These are phyloP conservation scores for Dryococelus australis DNA, from an alignment of 2,888 invertebrate genomes.

Conservation along the genomic window DNA sequence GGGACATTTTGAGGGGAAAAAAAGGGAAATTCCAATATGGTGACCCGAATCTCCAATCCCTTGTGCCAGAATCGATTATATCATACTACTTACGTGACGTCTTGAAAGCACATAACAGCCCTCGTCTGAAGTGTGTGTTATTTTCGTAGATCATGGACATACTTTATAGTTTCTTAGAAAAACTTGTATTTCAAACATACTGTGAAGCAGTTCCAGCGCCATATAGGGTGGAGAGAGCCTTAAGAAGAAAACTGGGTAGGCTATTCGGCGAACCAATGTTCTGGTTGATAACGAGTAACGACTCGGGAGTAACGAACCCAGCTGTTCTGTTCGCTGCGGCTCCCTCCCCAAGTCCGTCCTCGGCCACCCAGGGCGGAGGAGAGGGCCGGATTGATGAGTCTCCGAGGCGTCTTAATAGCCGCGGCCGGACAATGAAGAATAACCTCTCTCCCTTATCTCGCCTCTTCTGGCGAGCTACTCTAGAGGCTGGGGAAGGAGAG, in stretches of 20 bases:
- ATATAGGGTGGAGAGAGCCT: too few relatives aligned
- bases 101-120: too few relatives aligned
- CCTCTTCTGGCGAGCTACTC: not conserved
- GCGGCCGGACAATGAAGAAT: conserved; percentile 6
- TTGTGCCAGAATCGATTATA: too few relatives aligned
- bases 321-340: not conserved
- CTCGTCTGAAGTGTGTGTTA: too few relatives aligned
- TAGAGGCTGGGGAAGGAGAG: not conserved
- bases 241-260: not conserved
- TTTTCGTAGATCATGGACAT: too few relatives aligned
- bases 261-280: not conserved
- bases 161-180: too few relatives aligned
- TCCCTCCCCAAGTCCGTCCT: not conserved
- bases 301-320: conserved; percentile 16
- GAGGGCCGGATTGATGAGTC: conserved; percentile 20
- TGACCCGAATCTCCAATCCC: too few relatives aligned
- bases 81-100: too few relatives aligned
- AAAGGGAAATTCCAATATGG: too few relatives aligned
- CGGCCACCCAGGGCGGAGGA: not conserved
- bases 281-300: not conserved
- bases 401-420: conserved; percentile 17
- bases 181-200: too few relatives aligned
- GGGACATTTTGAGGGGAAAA: too few relatives aligned
- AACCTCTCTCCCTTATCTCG: conserved; percentile 17
- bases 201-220: too few relatives aligned